Conservation (phyloP, 2,113 vertebrate genomes). For the Pitta sordida region DNA sequence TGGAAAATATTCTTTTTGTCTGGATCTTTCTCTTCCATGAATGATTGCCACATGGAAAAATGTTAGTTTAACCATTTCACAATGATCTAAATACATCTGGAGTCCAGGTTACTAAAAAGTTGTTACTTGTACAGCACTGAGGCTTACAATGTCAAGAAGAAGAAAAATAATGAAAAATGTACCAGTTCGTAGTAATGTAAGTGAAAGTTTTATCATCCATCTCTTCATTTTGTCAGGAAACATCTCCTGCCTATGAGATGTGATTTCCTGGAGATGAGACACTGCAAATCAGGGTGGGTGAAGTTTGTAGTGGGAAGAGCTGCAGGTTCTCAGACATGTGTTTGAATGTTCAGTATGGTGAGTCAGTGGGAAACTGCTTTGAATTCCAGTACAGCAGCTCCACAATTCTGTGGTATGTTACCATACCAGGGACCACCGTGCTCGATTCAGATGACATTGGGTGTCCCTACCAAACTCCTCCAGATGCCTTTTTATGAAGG, state of each 20-base stretch:
- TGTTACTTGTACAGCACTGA: not conserved
- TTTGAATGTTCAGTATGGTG: not conserved
- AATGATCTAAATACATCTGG: not conserved
- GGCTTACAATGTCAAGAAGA: not conserved
- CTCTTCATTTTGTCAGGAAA: not conserved
- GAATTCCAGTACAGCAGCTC: not conserved
- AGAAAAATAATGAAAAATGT: not conserved
- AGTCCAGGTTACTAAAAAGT: not conserved
- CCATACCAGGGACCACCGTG: fast-evolving
- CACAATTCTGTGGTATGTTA: fast-evolving
- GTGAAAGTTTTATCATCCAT: not conserved
- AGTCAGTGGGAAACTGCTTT: not conserved
- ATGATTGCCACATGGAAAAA: not conserved
- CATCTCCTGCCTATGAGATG: not conserved
- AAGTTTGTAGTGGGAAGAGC: not conserved
- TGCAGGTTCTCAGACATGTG: not conserved
- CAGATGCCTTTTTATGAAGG: not conserved
- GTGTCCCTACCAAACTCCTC: not conserved
- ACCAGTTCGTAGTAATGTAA: not conserved
- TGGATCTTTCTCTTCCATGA: not conserved
- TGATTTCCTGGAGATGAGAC: not conserved
- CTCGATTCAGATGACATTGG: not conserved
- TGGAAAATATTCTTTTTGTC: not conserved
- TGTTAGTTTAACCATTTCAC: not conserved
- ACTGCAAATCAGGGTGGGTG: not conserved